Evolutionary conservation across 1,140 invertebrate species (phyloP), one percentile per base, ranked within the genome.

Genomic region (Zeugodacus cucurbitae): DNA sequence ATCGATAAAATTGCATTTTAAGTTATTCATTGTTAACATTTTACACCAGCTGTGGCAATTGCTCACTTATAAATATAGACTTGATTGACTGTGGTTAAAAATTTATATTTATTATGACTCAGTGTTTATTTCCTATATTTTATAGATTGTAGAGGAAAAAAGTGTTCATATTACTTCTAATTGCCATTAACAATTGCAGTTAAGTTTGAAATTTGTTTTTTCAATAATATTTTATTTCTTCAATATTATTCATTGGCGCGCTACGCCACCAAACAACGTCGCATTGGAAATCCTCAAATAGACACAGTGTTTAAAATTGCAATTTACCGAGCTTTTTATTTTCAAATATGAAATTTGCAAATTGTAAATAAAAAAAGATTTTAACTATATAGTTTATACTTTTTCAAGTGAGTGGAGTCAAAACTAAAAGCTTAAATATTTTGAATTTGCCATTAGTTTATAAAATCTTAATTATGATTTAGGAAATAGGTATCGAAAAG

Each of bases 1-100:
- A 88, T 88, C 87, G 29, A 88, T 88, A 82, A 88, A 88, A 88
- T 41, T 58, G 11, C 44, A 87, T n/a, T 87, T 87, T 87, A 58
- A 37, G 85, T 34, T 3, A n/a, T n/a, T 17, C 44, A 58, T 57
- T 74, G 20, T 29, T 82, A 82, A 26, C 1, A 54, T 48, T 48
- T n/a, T 48, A 54, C n/a, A 82, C 10, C 10, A 48, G 74, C 74
- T 3, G n/a, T 10, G 70, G 5, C 37, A 3, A 6, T 3, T 74
- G 14, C 37, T 4, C 32, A 34, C 26, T 26, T 32, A 17, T 67
- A 67, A 32, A 67, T 11, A 67, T 32, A 32, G 59, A 7, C 59
- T 62, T 62, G 5, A 11, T 11, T 17, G 48, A 17, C 11, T 17
- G 17, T 54, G 14, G 17, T 54, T 54, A 4, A 17, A 54, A 54